These are phyloP conservation scores for Neogale vison DNA, from an alignment of 2,113 vertebrate genomes.

Conservation along the genomic window DNA sequence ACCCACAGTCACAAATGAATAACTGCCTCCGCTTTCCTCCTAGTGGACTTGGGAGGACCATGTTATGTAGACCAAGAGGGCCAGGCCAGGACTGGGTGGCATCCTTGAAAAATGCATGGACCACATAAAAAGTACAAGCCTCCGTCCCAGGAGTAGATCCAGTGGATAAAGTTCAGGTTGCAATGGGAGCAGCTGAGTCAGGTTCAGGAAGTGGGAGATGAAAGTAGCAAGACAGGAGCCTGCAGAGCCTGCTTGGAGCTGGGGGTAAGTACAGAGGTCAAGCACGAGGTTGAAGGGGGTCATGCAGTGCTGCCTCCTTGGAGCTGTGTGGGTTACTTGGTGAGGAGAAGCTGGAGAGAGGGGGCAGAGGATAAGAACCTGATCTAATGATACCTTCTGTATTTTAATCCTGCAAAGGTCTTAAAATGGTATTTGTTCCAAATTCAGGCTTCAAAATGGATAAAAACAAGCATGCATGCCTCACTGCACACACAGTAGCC, in stretches of 20 bases:
- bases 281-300: not conserved
- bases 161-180: not conserved
- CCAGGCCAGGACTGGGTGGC: not conserved
- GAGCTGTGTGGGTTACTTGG: fast-evolving
- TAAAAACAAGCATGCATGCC: not conserved
- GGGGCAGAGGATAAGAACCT: not conserved
- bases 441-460: not conserved
- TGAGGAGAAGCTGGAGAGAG: not conserved
- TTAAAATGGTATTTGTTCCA: not conserved
- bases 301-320: not conserved
- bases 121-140: not conserved
- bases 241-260: not conserved
- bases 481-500: not conserved
- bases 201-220: not conserved
- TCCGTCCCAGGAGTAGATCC: not conserved
- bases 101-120: not conserved
- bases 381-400: not conserved
- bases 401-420: not conserved
- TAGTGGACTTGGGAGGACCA: not conserved
- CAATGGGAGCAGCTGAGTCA: not conserved
- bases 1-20: not conserved
- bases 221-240: not conserved
- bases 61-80: not conserved
- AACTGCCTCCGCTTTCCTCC: not conserved
- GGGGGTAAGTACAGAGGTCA: not conserved